Evolutionary conservation across 2,888 invertebrate species (phyloP), one percentile per base, ranked within the genome.

Genomic region (Noctua fimbriata): DNA sequence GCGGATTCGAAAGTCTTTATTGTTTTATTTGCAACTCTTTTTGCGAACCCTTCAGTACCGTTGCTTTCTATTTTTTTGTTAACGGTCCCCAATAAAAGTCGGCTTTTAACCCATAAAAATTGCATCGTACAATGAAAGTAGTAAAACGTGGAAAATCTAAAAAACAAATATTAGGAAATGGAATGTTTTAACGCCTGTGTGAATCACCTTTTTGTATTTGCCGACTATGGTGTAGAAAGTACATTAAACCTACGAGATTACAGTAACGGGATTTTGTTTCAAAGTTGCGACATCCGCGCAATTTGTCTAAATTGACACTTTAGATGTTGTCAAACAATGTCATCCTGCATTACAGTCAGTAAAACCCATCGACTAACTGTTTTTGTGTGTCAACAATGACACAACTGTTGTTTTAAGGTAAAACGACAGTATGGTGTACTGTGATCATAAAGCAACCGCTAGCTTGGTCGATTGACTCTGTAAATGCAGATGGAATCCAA

Each of bases 1-100:
- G 91, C 90, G 89, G 84, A 89, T 90, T 84, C 84, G 74, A 85
- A 91, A 90, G 88, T 88, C 74, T 93, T 92, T 86, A 89, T 94
- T 94, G 92, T 94, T 93, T 92, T 92, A 91, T 93, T 94, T 91
- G 93, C 93, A 94, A 94, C 94, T 94, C 94, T 93, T 94, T 87
- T 94, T 93, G 92, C 91, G 84, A 94, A 93, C 92, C 93, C 91
- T 93, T 92, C 90, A 90, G 91, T 92, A 89, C 88, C 90, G 89
- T 91, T 91, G 88, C 89, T 90, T 91, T 89, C 86, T 89, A 89
- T 85, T 89, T 90, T 86, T 89, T 84, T 79, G 90, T 86, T 91
- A 92, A 92, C 91, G 90, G 93, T 78, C 82, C 76, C 88, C 85
- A 91, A 93, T 93, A 94, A 94, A 94, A 90, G 88, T 87, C 91